These are phyloP conservation scores for Adelphocoris suturalis DNA, from an alignment of 2,888 invertebrate genomes.

Conservation along the genomic window DNA sequence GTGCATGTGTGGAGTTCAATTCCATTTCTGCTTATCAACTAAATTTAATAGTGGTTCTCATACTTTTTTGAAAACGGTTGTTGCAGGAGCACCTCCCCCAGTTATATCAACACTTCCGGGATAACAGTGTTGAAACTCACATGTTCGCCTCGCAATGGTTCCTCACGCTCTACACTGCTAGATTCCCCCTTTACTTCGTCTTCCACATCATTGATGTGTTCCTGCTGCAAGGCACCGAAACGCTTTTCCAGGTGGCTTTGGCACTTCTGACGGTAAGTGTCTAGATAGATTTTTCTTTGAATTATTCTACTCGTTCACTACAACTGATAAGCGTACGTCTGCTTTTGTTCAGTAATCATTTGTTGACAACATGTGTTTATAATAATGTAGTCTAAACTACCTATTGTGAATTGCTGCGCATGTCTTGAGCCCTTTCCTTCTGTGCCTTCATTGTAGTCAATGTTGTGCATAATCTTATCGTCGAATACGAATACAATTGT, in stretches of 20 bases:
- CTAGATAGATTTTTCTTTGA: background rate
- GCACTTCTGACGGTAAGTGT: slow-evolving; percentile 90
- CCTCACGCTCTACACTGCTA: slow-evolving; percentile 98
- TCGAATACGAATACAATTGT: no score
- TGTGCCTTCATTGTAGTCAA: no score
- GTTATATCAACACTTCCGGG: slow-evolving; percentile 89
- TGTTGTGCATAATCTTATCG: no score
- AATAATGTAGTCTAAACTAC: no score
- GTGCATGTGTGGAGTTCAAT: no score
- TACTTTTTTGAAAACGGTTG: no score
- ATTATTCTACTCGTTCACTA: background rate
- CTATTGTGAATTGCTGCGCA: no score
- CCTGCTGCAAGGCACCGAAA: slow-evolving; percentile 95
- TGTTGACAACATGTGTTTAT: no score
- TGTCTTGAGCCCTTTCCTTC: no score
- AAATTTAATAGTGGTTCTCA: no score
- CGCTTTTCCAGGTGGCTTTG: slow-evolving; percentile 96
- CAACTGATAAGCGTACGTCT: slow-evolving; percentile 8
- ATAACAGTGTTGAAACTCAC: slow-evolving; percentile 95
- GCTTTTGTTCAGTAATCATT: background rate
- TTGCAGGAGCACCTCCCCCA: slow-evolving; percentile 90
- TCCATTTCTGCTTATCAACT: no score
- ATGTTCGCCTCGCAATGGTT: slow-evolving; percentile 99
- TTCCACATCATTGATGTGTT: slow-evolving; percentile 99
- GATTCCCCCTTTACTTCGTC: slow-evolving; percentile 97